phyloP scores from a whole-genome alignment of 2,113 vertebrate species.

The Macquaria australasica region DNA sequence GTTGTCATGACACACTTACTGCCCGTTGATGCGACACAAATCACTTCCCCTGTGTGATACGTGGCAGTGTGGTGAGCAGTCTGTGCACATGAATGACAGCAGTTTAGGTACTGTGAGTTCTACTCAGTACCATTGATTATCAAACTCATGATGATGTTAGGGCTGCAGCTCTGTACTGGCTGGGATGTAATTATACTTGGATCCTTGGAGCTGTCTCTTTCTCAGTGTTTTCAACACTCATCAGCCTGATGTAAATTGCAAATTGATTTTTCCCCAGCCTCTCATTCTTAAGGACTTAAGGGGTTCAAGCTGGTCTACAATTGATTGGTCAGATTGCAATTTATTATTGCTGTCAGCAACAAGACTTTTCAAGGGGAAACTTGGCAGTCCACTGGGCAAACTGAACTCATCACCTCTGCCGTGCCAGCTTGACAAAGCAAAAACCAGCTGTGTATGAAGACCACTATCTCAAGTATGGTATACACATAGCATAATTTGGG shows the following conservation, averaged over 20 bases:
- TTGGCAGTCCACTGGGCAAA: constrained; percentile 58
- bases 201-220: constrained; percentile 69
- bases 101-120: constrained; percentile 49
- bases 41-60: constrained; percentile 72
- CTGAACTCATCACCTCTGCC: constrained; percentile 53
- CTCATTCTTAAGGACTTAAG: constrained; percentile 85
- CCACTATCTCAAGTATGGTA: neutral
- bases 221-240: constrained; percentile 79
- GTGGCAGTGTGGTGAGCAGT: constrained; percentile 57
- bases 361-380: constrained; percentile 83
- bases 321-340: constrained; percentile 83
- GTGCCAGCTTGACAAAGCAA: constrained; percentile 65
- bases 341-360: constrained; percentile 83
- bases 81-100: constrained; percentile 38
- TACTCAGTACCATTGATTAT: constrained; percentile 72
- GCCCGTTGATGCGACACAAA: constrained; percentile 69
- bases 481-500: neutral
- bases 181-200: constrained; percentile 78
- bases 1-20: constrained; percentile 67
- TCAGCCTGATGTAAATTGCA: constrained; percentile 84
- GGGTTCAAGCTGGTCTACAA: constrained; percentile 80
- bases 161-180: constrained; percentile 42
- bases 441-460: constrained; percentile 5
- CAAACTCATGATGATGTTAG: constrained; percentile 67
- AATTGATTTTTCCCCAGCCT: constrained; percentile 82